phyloP scores from a whole-genome alignment of 92 coral and sea anemone genomes.

The Zoanthus gigantus region DNA sequence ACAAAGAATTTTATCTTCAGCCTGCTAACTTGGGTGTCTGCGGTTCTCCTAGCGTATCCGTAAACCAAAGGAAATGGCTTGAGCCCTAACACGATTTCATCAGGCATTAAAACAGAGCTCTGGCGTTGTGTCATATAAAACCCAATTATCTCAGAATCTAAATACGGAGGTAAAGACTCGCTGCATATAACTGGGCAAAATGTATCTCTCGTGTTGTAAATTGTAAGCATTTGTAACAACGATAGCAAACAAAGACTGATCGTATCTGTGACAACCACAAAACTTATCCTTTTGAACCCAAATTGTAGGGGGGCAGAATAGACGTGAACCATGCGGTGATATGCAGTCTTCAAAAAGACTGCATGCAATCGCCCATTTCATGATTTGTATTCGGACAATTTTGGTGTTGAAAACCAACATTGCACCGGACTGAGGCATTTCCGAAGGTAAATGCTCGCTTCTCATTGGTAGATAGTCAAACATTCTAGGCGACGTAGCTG shows the following conservation, averaged over 20 bases:
- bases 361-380: slow-evolving; percentile 64
- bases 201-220: slow-evolving; percentile 44
- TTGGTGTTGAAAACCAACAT: slow-evolving; percentile 47
- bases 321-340: slow-evolving; percentile 47
- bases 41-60: too few relatives aligned
- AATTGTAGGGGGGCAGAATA: slow-evolving; percentile 17
- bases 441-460: neutral
- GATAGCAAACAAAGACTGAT: slow-evolving; percentile 52
- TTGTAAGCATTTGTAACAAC: slow-evolving; percentile 45
- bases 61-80: too few relatives aligned
- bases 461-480: slow-evolving; percentile 56
- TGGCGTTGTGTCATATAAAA: neutral
- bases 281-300: neutral
- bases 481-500: slow-evolving; percentile 57
- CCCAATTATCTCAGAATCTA: slow-evolving; percentile 1
- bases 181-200: neutral
- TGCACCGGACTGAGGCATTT: slow-evolving; percentile 41
- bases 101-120: too few relatives aligned
- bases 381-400: slow-evolving; percentile 16
- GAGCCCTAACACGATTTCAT: too few relatives aligned
- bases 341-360: slow-evolving; percentile 48
- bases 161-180: slow-evolving; percentile 8
- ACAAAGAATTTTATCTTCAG: too few relatives aligned
- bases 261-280: slow-evolving; percentile 67
- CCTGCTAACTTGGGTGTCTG: too few relatives aligned